Conservation (phyloP, 2,113 vertebrate species). For the Tetraodon nigroviridis region DNA sequence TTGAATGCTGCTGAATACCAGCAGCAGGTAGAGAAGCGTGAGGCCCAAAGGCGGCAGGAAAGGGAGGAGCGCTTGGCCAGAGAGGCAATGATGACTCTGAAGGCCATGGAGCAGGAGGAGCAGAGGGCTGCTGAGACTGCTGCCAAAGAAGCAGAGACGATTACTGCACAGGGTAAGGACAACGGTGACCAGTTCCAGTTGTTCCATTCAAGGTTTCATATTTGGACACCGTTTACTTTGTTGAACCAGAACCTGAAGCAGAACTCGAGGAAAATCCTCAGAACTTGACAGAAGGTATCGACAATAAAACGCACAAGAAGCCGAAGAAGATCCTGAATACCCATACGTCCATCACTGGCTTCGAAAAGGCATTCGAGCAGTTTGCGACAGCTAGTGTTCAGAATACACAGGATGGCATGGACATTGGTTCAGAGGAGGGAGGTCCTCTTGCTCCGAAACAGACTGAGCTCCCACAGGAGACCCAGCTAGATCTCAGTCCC, state of each 20-base stretch:
- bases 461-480: slow-evolving; percentile 19
- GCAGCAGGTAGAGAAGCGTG: slow-evolving; percentile 73
- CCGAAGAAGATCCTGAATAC: slow-evolving; percentile 47
- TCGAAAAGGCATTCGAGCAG: slow-evolving; percentile 81
- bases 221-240: neutral
- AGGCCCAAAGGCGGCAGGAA: slow-evolving; percentile 72
- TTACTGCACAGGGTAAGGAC: slow-evolving; percentile 51
- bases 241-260: slow-evolving; percentile 27
- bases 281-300: slow-evolving; percentile 29
- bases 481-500: slow-evolving; percentile 15
- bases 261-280: slow-evolving; percentile 30
- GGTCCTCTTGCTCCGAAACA: slow-evolving; percentile 30
- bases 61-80: slow-evolving; percentile 71
- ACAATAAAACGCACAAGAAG: slow-evolving; percentile 65
- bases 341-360: slow-evolving; percentile 56
- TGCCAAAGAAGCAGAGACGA: slow-evolving; percentile 37
- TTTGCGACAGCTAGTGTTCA: slow-evolving; percentile 60
- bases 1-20: slow-evolving; percentile 78
- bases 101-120: slow-evolving; percentile 74
- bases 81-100: slow-evolving; percentile 71
- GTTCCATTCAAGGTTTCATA: neutral
- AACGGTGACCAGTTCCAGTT: neutral
- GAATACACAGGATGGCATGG: neutral
- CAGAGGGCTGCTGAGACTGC: slow-evolving; percentile 56
- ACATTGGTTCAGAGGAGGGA: neutral